A percentile compares a stretch with the other conserved stretches of the same genome.
phyloP scores from a whole-genome alignment of 2,113 vertebrate genomes.

The Pelodiscus sinensis region DNA sequence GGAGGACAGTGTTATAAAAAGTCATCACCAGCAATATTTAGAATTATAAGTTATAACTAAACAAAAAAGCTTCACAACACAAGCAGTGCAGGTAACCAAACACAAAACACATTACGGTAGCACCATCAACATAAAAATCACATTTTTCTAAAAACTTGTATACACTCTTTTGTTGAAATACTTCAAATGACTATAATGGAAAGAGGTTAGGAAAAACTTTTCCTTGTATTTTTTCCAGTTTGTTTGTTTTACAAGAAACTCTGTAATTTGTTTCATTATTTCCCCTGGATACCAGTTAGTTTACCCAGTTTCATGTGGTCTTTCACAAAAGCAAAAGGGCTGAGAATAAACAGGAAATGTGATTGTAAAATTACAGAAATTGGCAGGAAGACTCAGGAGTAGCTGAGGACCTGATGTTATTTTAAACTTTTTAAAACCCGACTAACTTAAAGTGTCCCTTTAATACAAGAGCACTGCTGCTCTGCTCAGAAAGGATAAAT shows the following conservation, averaged over 20 bases:
- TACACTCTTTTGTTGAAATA: neutral
- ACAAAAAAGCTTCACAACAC: neutral
- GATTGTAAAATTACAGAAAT: neutral
- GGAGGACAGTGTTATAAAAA: neutral
- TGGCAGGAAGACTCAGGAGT: neutral
- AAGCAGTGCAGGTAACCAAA: neutral
- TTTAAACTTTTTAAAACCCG: neutral
- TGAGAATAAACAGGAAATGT: neutral
- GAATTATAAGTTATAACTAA: neutral
- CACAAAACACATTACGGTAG: neutral
- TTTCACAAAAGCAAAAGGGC: neutral
- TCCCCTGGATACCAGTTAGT: neutral
- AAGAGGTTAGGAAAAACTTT: neutral
- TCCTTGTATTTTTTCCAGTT: neutral
- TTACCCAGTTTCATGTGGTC: neutral
- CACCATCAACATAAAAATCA: neutral
- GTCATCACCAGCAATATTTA: neutral
- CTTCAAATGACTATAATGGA: neutral
- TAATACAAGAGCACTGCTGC: neutral
- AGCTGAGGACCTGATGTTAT: neutral
- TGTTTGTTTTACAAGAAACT: neutral
- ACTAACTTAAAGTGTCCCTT: neutral
- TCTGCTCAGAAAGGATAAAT: neutral
- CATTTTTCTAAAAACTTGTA: neutral
- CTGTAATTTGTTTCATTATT: neutral